Evolutionary conservation across 2,888 invertebrate species (phyloP).

Genomic region (Eupithecia tripunctaria): DNA sequence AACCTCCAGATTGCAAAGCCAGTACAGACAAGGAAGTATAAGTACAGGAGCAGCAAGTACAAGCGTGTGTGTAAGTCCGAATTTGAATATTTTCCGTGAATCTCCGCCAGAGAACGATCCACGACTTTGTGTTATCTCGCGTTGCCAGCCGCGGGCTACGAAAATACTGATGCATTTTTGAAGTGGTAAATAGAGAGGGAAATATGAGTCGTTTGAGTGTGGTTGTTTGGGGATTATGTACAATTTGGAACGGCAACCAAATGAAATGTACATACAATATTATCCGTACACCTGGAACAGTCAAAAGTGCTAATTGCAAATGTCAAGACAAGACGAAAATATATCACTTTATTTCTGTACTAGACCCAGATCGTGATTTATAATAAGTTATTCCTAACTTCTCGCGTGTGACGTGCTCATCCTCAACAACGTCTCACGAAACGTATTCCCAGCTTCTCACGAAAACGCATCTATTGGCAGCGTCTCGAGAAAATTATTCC

Average conservation of each 20-base stretch:
- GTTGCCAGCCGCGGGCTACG: constrained; percentile 24
- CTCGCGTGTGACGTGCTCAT: too few species aligned
- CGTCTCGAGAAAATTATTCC: too few species aligned
- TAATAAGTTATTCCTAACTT: too few species aligned
- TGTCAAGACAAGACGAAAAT: not conserved
- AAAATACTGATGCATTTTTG: constrained; percentile 33
- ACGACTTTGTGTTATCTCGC: constrained; percentile 4
- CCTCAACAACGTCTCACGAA: too few species aligned
- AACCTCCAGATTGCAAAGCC: not conserved
- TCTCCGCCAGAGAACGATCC: not conserved
- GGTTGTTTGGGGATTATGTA: not conserved
- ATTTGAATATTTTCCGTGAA: constrained; percentile 11
- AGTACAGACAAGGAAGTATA: too few species aligned
- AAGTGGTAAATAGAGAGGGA: not conserved
- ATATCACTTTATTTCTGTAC: too few species aligned
- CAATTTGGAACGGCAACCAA: not conserved
- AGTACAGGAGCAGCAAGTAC: too few species aligned
- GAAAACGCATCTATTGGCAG: too few species aligned
- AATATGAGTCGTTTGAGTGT: not conserved
- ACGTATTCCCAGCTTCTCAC: too few species aligned
- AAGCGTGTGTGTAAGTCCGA: not conserved
- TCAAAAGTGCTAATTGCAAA: not conserved
- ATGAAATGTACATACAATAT: not conserved
- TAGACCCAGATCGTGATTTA: too few species aligned
- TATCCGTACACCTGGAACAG: not conserved